Evolutionary conservation across 2,888 invertebrate species (phyloP).

Genomic region (Tinea semifulvella): DNA sequence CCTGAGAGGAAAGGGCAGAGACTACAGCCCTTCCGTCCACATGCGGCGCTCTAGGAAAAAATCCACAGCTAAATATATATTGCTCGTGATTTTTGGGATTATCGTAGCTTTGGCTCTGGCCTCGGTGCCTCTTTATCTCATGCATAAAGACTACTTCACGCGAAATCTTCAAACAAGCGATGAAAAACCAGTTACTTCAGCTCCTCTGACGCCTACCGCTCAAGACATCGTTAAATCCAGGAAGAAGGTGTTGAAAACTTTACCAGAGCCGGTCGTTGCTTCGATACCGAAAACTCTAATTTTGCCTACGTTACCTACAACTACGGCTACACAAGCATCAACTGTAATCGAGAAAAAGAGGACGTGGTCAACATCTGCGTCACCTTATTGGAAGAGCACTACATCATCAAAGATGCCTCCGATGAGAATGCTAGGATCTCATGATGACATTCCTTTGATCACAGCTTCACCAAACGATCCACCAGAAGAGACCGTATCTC

Average conservation of each 20-base stretch:
- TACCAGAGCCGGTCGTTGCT: slow-evolving; percentile 29
- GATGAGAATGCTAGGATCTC: slow-evolving; percentile 36
- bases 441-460: slow-evolving; percentile 33
- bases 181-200: slow-evolving; percentile 28
- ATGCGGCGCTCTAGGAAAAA: slow-evolving; percentile 41
- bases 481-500: too few relatives aligned
- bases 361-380: slow-evolving; percentile 29
- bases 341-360: slow-evolving; percentile 45
- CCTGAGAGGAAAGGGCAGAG: slow-evolving; percentile 60
- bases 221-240: slow-evolving; percentile 42
- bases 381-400: slow-evolving; percentile 20
- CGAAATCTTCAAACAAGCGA: slow-evolving; percentile 28
- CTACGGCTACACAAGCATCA: slow-evolving; percentile 33
- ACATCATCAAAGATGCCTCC: slow-evolving; percentile 30
- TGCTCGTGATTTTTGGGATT: slow-evolving; percentile 43
- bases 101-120: slow-evolving; percentile 41
- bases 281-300: slow-evolving; percentile 54
- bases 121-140: slow-evolving; percentile 43
- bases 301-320: slow-evolving; percentile 45
- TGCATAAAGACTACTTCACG: slow-evolving; percentile 39
- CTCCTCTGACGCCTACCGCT: slow-evolving; percentile 35
- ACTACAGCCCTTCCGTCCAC: slow-evolving; percentile 58
- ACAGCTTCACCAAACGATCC: slow-evolving; percentile 25
- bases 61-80: slow-evolving; percentile 41
- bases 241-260: slow-evolving; percentile 48